These are phyloP conservation scores for Hormaphis cornu DNA, from an alignment of 1,140 invertebrate genomes.

Conservation along the genomic window DNA sequence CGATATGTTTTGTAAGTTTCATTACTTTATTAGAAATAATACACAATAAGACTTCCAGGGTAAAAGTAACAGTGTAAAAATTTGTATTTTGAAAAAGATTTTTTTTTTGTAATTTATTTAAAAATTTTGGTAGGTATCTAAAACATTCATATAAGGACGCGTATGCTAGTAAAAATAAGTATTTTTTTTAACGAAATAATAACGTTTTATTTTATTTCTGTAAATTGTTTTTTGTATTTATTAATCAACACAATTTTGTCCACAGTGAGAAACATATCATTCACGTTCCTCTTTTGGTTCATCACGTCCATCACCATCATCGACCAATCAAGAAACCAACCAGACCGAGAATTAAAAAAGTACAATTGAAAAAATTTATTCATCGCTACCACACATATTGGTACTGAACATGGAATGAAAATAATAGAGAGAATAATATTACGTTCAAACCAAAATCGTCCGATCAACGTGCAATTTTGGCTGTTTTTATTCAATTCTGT, in stretches of 20 bases:
- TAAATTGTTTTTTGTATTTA: background rate
- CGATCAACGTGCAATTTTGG: no score
- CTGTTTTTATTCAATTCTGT: no score
- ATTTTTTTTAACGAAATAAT: background rate
- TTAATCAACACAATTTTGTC: background rate
- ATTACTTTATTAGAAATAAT: no score
- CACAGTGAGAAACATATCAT: constrained; percentile 12
- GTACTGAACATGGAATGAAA: background rate
- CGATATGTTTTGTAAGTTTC: no score
- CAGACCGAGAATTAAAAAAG: constrained; percentile 7
- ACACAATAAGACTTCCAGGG: no score
- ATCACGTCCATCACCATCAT: constrained; percentile 21
- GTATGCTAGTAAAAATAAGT: background rate
- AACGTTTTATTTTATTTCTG: background rate
- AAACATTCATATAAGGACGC: no score
- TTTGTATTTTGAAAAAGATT: no score
- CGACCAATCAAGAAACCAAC: background rate
- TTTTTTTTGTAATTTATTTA: no score
- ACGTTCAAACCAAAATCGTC: no score
- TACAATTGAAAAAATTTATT: background rate
- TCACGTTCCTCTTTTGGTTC: background rate
- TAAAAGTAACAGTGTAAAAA: no score
- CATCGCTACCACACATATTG: constrained; percentile 9
- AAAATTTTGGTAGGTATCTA: no score
- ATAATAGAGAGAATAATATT: background rate